Evolutionary conservation across 2,113 vertebrate genomes (phyloP).

Genomic region (Okapia johnstoni): DNA sequence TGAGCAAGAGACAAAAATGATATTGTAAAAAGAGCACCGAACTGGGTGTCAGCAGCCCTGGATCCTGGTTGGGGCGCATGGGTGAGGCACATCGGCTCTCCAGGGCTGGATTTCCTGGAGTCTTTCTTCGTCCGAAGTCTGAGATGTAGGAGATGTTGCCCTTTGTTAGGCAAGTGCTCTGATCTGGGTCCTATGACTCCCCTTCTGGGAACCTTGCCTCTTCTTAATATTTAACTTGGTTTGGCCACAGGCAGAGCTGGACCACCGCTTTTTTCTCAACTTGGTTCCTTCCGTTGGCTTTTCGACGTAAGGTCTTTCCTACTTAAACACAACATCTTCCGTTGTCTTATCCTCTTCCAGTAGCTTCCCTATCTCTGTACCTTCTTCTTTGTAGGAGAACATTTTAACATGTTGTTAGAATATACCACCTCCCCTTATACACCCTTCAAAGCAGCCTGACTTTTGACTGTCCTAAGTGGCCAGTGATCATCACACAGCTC

Average conservation of each 20-base stretch:
- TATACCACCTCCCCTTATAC: background rate
- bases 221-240: background rate
- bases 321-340: background rate
- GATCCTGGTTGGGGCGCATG: background rate
- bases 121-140: background rate
- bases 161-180: background rate
- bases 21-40: background rate
- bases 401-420: background rate
- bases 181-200: background rate
- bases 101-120: background rate
- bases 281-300: background rate
- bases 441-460: background rate
- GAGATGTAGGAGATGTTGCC: background rate
- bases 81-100: background rate
- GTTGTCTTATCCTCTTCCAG: background rate
- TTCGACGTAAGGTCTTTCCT: background rate
- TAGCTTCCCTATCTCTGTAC: background rate
- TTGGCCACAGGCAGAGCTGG: too few species aligned
- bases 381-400: background rate
- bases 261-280: background rate
- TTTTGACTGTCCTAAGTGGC: background rate
- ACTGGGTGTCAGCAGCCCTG: background rate
- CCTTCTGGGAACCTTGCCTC: background rate
- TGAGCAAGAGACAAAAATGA: background rate
- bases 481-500: background rate